Percentiles rank a stretch among this genome's conserved stretches.
Evolutionary conservation across 1,140 invertebrate species (phyloP).

Genomic region (Antheraea pernyi): DNA sequence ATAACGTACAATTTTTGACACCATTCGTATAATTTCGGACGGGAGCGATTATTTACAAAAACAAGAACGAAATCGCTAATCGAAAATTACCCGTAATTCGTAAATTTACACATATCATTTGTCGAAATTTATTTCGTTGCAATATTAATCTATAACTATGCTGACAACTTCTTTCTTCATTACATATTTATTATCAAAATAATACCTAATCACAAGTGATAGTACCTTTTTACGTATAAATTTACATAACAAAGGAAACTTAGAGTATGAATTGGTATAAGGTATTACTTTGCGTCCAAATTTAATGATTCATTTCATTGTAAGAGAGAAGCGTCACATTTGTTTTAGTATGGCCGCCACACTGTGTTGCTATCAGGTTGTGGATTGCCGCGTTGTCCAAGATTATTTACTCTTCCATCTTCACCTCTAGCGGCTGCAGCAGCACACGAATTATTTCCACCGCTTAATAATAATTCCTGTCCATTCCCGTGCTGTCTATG

Average conservation of each 20-base stretch:
- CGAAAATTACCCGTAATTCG: conserved; percentile 24
- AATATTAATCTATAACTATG: conserved; percentile 35
- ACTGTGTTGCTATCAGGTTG: conserved; percentile 84
- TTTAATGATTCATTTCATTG: not conserved
- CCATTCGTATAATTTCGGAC: conserved; percentile 65
- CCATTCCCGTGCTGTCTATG: conserved; percentile 80
- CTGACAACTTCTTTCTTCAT: conserved; percentile 28
- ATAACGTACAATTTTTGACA: conserved; percentile 18
- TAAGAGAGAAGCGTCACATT: conserved; percentile 35
- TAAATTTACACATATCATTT: conserved; percentile 33
- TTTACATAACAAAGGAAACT: no score
- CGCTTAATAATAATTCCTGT: conserved; percentile 80
- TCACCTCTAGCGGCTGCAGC: conserved; percentile 81
- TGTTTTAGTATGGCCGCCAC: conserved; percentile 80
- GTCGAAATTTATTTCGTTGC: conserved; percentile 61
- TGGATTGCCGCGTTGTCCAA: conserved; percentile 81
- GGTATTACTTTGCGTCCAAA: not conserved
- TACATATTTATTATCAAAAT: not conserved
- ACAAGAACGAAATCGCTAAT: conserved; percentile 35
- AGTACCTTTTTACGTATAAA: no score
- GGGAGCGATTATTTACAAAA: conserved; percentile 54
- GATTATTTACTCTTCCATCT: conserved; percentile 80
- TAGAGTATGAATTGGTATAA: no score
- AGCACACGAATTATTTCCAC: conserved; percentile 80
- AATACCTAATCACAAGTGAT: not conserved